A percentile compares a stretch with the other conserved stretches of the same genome.
These are phyloP conservation scores for Zonitis immaculata DNA, from an alignment of 2,888 invertebrate species.

Conservation along the genomic window DNA sequence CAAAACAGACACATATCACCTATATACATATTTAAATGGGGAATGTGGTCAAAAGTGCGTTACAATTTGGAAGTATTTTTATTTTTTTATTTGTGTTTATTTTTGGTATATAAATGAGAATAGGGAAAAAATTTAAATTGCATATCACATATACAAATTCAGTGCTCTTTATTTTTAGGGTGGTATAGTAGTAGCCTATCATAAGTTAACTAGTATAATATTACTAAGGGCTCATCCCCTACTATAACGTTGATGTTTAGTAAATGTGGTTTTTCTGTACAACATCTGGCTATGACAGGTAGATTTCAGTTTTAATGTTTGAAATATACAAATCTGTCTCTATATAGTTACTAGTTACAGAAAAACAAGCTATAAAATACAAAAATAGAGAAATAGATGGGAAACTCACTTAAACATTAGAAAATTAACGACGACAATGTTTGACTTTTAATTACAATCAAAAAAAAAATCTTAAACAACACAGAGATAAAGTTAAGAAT, in stretches of 20 bases:
- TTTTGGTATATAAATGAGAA: no score
- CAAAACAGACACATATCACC: no score
- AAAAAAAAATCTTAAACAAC: no score
- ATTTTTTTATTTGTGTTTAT: no score
- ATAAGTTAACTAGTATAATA: constrained; percentile 6
- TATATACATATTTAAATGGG: background rate
- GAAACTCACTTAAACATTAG: background rate
- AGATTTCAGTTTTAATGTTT: background rate
- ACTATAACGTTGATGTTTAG: constrained; percentile 3
- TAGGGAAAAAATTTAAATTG: constrained; percentile 4
- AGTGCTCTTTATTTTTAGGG: constrained; percentile 3
- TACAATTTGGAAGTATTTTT: background rate
- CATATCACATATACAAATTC: constrained; percentile 7
- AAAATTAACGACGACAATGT: no score
- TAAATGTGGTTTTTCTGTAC: constrained; percentile 5
- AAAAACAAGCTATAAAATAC: no score
- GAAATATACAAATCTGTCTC: background rate
- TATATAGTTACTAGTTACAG: no score
- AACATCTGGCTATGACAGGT: constrained; percentile 5
- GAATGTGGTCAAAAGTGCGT: background rate
- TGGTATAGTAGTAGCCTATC: no score
- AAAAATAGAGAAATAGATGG: background rate
- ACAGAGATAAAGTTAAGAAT: constrained; percentile 13
- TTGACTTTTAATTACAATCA: no score
- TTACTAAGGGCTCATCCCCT: constrained; percentile 2